Evolutionary conservation across 2,113 vertebrate genomes (phyloP).

Genomic region (Myrmecobius fasciatus): DNA sequence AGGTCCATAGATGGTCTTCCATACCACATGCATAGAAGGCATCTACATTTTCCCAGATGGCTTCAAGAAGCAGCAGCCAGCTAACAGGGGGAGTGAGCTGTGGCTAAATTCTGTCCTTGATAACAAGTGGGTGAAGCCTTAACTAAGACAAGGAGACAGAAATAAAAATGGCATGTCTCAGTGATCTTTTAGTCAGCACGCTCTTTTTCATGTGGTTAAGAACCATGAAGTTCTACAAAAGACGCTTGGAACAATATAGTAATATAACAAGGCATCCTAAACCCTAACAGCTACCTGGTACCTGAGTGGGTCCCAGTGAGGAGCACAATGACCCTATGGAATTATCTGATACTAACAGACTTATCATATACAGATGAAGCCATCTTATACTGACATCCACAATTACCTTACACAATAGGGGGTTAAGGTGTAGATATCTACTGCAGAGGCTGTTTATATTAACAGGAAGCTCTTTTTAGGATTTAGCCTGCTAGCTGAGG

Average conservation of each 20-base stretch:
- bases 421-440: too few species aligned
- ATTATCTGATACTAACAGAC: too few species aligned
- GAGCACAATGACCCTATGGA: too few species aligned
- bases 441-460: too few species aligned
- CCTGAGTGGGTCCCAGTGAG: too few species aligned
- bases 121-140: neutral
- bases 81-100: neutral
- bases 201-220: neutral
- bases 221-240: neutral
- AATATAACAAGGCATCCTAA: neutral
- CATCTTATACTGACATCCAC: too few species aligned
- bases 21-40: neutral
- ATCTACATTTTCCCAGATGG: neutral
- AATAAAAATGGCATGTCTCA: neutral
- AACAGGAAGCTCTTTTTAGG: too few species aligned
- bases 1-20: neutral
- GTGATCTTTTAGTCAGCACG: neutral
- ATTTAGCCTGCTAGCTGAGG: too few species aligned
- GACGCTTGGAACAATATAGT: neutral
- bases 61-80: neutral
- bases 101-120: neutral
- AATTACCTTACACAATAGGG: too few species aligned
- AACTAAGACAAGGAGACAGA: neutral
- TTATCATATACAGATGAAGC: too few species aligned
- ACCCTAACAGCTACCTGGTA: too few species aligned